Evolutionary conservation across 2,113 vertebrate genomes (phyloP), one percentile per base, ranked within the genome.

Genomic region (Chaetodon auriga): DNA sequence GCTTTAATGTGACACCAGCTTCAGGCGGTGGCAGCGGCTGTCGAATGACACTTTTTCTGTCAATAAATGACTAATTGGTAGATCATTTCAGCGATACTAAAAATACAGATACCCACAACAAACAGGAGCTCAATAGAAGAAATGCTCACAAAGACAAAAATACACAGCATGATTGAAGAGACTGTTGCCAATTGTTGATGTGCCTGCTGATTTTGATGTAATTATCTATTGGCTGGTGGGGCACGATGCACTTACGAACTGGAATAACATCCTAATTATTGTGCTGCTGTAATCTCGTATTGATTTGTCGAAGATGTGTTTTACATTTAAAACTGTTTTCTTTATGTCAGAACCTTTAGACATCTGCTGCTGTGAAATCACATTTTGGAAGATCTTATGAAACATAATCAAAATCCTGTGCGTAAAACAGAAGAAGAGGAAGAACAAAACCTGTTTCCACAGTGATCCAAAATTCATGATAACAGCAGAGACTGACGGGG

Each of bases 1-100:
- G 30, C 68, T 61, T 73, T 73, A 70, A 83, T 69, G 55, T 63
- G 62, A 48, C 55, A 18, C 49, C 54, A 23, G n/a, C n/a, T 13
- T 72, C 25, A 30, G 64, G 61, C 78, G 72, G 41, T 57, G 23
- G 23, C n/a, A 19, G 16, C 21, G 36, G 23, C 45, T 43, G 58
- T 46, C 36, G 4, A 7, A 23, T 68, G 35, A 46, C 53, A 8
- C 9, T n/a, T 55, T 23, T 70, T 55, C 8, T 70, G 36, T 14
- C 5, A 3, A 13, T 41, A 16, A 30, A 30, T 30, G 35, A 41
- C 36, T 11, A 12, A 45, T 3, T 45, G 1, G 2, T 12, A 12
- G 43, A 12, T 45, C 11, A 10, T 45, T 45, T 45, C 43, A 45
- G 11, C 43, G 11, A 7, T 12, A 45, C 43, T 45, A 12, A 45